Percentiles rank a stretch among this genome's conserved stretches.
Conservation (phyloP, 2,797 vertebrate genomes). For the Alosa sapidissima region DNA sequence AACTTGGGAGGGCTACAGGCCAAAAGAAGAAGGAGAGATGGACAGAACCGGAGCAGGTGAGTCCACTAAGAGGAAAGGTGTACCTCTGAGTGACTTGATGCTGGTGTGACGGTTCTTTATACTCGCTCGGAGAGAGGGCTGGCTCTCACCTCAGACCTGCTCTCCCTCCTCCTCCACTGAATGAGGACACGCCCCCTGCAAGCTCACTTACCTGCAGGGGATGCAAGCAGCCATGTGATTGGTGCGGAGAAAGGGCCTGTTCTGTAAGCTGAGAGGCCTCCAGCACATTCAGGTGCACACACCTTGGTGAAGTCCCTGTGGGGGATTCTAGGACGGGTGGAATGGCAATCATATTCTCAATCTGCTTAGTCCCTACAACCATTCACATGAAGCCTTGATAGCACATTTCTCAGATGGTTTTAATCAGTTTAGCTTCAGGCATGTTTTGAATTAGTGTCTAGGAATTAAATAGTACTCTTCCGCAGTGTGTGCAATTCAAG, state of each 20-base stretch:
- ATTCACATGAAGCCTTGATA: not conserved
- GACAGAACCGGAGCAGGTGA: conserved; percentile 61
- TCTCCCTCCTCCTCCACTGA: conserved; percentile 53
- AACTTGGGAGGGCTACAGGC: conserved; percentile 40
- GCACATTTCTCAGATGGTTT: not conserved
- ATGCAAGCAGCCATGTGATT: conserved; percentile 31
- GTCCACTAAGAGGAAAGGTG: conserved; percentile 71
- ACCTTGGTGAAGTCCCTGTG: not conserved
- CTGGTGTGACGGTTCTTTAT: conserved; percentile 56
- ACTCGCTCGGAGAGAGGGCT: conserved; percentile 54
- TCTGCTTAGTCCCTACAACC: not conserved
- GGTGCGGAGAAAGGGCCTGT: conserved; percentile 39
- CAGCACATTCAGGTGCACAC: conserved; percentile 39
- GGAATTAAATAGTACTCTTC: not conserved
- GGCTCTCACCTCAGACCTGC: conserved; percentile 46
- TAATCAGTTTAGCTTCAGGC: not conserved
- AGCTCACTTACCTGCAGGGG: not conserved
- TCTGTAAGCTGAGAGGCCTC: conserved; percentile 32
- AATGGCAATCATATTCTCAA: conserved; percentile 11
- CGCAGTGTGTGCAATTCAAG: not conserved
- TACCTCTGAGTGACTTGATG: conserved; percentile 72
- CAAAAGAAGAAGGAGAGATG: conserved; percentile 51
- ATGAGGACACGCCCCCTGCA: not conserved
- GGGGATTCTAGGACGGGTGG: not conserved
- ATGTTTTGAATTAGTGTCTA: not conserved